Percentiles rank a stretch among this genome's conserved stretches.
Conservation (phyloP, 1,140 invertebrate species). For the Drosophila teissieri region DNA sequence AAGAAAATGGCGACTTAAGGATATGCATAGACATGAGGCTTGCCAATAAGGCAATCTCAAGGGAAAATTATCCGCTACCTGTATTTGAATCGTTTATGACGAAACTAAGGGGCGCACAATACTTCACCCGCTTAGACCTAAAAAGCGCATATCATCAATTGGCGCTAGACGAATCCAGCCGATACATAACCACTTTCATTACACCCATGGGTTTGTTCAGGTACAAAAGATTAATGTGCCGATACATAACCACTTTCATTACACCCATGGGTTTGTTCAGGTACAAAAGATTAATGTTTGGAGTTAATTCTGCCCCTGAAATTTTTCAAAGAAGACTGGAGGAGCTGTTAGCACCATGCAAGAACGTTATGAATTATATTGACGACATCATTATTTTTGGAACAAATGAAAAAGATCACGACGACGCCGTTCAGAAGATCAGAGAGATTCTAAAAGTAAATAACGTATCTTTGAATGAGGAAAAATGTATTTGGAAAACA, state of each 20-base stretch:
- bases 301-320: background rate
- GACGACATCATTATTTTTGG: slow-evolving; percentile 82
- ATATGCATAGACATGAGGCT: slow-evolving; percentile 46
- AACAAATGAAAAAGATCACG: slow-evolving; percentile 52
- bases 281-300: slow-evolving; percentile 8
- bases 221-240: slow-evolving; percentile 6
- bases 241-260: background rate
- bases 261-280: slow-evolving; percentile 2
- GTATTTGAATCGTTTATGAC: slow-evolving; percentile 39
- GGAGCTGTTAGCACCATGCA: slow-evolving; percentile 4
- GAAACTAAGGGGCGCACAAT: slow-evolving; percentile 26
- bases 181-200: background rate
- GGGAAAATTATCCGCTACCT: slow-evolving; percentile 42
- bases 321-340: slow-evolving; percentile 11
- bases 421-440: slow-evolving; percentile 43
- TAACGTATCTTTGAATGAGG: slow-evolving; percentile 9
- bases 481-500: no score
- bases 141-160: slow-evolving; percentile 15
- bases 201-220: slow-evolving; percentile 2
- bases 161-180: background rate
- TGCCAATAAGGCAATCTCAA: slow-evolving; percentile 31
- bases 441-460: slow-evolving; percentile 4
- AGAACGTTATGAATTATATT: slow-evolving; percentile 31
- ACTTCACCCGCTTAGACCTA: slow-evolving; percentile 49
- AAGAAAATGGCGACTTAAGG: slow-evolving; percentile 16